Percentiles rank a stretch among this genome's conserved stretches.
phyloP scores from a whole-genome alignment of 2,797 vertebrate species.

The Prunella strophiata region DNA sequence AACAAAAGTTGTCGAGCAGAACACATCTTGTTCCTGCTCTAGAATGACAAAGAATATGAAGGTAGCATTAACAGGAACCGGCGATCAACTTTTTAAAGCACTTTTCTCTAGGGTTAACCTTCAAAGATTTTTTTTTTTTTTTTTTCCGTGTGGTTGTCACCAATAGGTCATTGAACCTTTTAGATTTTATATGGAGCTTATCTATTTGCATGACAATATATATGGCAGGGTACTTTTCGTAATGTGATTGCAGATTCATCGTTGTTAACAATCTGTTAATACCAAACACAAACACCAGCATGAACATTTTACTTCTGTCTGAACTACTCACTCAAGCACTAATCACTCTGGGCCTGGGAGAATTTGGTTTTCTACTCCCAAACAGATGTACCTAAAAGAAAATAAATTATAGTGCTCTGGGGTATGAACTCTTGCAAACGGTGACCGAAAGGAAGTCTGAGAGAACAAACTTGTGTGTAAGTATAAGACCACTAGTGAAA shows the following conservation, averaged over 20 bases:
- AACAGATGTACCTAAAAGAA: background rate
- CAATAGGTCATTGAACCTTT: background rate
- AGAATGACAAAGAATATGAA: background rate
- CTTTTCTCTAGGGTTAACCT: background rate
- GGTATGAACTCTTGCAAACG: background rate
- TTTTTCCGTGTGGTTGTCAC: background rate
- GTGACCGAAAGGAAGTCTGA: rapidly evolving
- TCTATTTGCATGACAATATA: background rate
- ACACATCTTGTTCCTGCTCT: background rate
- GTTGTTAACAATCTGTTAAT: background rate
- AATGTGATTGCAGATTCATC: background rate
- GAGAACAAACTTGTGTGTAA: rapidly evolving
- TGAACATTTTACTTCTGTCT: background rate
- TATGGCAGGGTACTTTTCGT: background rate
- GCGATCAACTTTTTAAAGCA: background rate
- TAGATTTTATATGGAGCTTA: background rate
- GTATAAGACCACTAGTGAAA: background rate
- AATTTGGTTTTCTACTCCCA: background rate
- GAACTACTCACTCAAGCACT: background rate
- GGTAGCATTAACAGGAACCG: background rate
- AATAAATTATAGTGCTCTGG: background rate
- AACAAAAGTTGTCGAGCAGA: background rate
- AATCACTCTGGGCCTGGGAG: background rate
- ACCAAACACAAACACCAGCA: background rate
- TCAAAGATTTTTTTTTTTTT: rapidly evolving